Conservation (phyloP, 2,797 vertebrate genomes). For the Argya squamiceps region DNA sequence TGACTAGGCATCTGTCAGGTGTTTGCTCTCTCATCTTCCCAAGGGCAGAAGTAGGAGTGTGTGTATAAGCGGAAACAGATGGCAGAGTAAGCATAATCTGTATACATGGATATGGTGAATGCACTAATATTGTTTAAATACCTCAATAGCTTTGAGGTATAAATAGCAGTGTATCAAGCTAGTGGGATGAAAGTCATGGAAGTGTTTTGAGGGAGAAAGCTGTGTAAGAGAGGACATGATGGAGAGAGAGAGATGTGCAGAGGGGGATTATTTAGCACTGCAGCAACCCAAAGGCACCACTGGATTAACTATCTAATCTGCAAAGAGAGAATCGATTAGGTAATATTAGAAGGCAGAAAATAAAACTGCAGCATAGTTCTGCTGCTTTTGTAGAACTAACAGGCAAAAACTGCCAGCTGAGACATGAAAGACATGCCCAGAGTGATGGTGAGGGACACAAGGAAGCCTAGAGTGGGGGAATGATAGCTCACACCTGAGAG, state of each 20-base stretch:
- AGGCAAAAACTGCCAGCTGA: background rate
- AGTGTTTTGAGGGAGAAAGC: background rate
- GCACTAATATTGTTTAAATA: slow-evolving; percentile 11
- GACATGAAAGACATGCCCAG: accelerated
- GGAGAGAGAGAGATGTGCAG: background rate
- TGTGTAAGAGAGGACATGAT: background rate
- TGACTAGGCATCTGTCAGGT: slow-evolving; percentile 51
- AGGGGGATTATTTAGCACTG: background rate
- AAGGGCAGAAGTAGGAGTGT: slow-evolving; percentile 6
- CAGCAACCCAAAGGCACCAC: background rate
- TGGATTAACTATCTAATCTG: background rate
- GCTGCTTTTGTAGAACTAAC: background rate
- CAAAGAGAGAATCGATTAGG: background rate
- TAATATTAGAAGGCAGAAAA: background rate
- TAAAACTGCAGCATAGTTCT: accelerated
- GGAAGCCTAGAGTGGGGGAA: background rate
- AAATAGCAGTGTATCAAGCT: background rate
- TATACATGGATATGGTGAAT: background rate
- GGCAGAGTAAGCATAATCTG: slow-evolving; percentile 18
- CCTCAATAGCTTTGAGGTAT: background rate
- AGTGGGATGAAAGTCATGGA: background rate
- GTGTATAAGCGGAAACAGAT: background rate
- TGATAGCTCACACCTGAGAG: background rate
- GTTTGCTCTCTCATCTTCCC: slow-evolving; percentile 22
- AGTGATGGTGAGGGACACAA: background rate